phyloP scores from a whole-genome alignment of 1,140 invertebrate genomes.

The Conus ventricosus region DNA sequence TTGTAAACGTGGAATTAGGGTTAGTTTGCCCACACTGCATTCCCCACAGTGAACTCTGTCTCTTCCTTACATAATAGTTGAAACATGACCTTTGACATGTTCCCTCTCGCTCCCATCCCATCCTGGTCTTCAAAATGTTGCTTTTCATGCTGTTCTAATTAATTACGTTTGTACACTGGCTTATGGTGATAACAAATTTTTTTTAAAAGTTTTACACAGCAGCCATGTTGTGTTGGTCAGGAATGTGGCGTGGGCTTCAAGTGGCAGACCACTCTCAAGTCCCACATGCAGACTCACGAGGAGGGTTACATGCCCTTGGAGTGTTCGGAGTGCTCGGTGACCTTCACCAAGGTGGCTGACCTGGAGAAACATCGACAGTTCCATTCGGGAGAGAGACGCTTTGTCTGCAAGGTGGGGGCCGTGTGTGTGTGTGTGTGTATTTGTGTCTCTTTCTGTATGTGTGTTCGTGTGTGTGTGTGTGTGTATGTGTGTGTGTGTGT shows the following conservation, averaged over 20 bases:
- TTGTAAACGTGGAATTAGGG: too few species aligned
- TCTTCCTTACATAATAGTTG: too few species aligned
- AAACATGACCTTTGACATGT: too few species aligned
- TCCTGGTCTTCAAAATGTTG: too few species aligned
- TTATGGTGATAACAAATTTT: too few species aligned
- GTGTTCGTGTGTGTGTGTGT: background rate
- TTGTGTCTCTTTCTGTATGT: background rate
- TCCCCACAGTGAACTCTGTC: too few species aligned
- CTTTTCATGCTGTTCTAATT: too few species aligned
- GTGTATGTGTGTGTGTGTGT: background rate
- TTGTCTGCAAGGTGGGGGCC: background rate
- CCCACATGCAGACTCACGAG: conserved; percentile 5
- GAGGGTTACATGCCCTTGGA: conserved; percentile 25
- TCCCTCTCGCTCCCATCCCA: too few species aligned
- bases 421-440: background rate
- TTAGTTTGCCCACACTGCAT: too few species aligned
- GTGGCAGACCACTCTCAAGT: conserved; percentile 26
- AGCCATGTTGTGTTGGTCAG: background rate
- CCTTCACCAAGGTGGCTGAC: conserved; percentile 4
- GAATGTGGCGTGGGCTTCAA: conserved; percentile 9
- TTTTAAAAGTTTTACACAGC: too few species aligned
- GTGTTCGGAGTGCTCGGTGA: conserved; percentile 8
- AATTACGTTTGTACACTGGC: too few species aligned
- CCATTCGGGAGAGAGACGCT: conserved; percentile 15
- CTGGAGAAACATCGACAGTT: conserved; percentile 17